phyloP scores from a whole-genome alignment of 2,888 invertebrate species.

The Hemithea aestivaria region DNA sequence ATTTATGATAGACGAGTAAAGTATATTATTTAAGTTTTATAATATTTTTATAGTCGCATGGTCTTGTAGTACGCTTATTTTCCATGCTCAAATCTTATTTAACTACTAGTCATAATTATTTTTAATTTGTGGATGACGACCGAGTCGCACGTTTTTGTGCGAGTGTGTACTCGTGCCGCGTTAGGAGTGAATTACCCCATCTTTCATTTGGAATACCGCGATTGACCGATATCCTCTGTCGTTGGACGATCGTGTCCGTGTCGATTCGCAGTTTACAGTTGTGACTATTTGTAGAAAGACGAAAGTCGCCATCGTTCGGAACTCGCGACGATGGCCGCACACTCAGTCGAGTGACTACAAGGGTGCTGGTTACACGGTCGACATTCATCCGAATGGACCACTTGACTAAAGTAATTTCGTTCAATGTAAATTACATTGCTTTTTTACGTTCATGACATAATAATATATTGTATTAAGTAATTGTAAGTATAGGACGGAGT shows the following conservation, averaged over 20 bases:
- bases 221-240: constrained; percentile 24
- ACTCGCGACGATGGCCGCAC: constrained; percentile 3
- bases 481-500: constrained; percentile 49
- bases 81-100: constrained; percentile 77
- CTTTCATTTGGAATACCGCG: constrained; percentile 26
- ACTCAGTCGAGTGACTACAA: constrained; percentile 32
- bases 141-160: constrained; percentile 38
- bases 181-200: constrained; percentile 51
- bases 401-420: constrained; percentile 44
- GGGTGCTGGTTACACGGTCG: constrained; percentile 49
- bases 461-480: constrained; percentile 45
- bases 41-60: constrained; percentile 74
- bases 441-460: constrained; percentile 61
- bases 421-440: constrained; percentile 48
- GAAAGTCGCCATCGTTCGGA: too few species aligned
- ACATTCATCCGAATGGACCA: constrained; percentile 50
- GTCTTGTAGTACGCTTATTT: constrained; percentile 70
- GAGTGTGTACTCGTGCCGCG: constrained; percentile 25
- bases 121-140: constrained; percentile 53
- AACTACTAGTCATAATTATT: constrained; percentile 74
- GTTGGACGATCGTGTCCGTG: constrained; percentile 8
- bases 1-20: constrained; percentile 53
- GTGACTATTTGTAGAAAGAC: too few species aligned
- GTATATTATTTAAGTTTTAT: constrained; percentile 59
- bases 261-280: too few species aligned